Percentiles rank a stretch among this genome's conserved stretches.
Evolutionary conservation across 2,888 invertebrate genomes (phyloP).

Genomic region (Allophyes oxyacanthae): DNA sequence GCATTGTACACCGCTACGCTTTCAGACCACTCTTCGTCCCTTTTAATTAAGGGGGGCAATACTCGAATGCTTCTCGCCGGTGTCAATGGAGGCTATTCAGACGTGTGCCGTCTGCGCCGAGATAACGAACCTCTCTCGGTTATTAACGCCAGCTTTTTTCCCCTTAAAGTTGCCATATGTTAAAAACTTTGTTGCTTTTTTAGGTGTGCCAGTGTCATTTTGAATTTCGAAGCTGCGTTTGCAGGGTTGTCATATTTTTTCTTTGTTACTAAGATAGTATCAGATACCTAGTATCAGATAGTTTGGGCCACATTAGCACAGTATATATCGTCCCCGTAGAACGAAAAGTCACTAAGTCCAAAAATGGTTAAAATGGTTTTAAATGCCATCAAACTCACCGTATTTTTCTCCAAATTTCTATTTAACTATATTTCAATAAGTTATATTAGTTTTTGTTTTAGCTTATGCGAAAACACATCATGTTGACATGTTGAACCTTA

Average conservation of each 20-base stretch:
- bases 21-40: constrained; percentile 81
- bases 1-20: constrained; percentile 73
- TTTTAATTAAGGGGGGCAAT: constrained; percentile 86
- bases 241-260: neutral
- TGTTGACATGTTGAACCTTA: no score
- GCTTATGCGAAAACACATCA: no score
- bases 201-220: constrained; percentile 24
- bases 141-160: constrained; percentile 77
- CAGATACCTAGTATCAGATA: no score
- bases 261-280: constrained; percentile 1
- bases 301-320: no score
- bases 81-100: constrained; percentile 78
- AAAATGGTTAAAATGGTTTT: no score
- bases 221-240: no score
- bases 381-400: no score
- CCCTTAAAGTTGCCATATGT: constrained; percentile 40
- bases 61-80: constrained; percentile 74
- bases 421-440: no score
- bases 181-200: constrained; percentile 36
- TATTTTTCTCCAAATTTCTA: no score
- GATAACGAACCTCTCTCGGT: constrained; percentile 84
- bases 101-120: constrained; percentile 78
- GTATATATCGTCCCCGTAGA: no score
- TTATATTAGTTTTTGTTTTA: no score
- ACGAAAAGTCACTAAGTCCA: no score